Conservation (phyloP, 2,888 invertebrate species). For the Graphium colonna region DNA sequence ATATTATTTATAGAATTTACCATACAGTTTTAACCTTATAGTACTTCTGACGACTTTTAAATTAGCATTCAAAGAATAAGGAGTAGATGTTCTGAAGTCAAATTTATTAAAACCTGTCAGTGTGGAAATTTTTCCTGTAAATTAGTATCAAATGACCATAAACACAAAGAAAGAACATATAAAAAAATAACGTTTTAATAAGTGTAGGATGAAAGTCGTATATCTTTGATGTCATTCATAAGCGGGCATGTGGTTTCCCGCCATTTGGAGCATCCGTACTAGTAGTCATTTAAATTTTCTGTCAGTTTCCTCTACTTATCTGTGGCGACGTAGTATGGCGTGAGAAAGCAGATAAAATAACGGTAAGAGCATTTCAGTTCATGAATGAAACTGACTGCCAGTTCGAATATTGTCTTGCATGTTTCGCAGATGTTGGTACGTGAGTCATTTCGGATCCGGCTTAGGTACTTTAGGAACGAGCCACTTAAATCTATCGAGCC, state of each 20-base stretch:
- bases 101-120: too few species aligned
- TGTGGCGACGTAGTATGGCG: constrained; percentile 27
- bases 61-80: too few species aligned
- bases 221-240: too few species aligned
- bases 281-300: background rate
- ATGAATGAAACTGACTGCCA: constrained; percentile 47
- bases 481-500: constrained; percentile 8
- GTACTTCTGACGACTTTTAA: too few species aligned
- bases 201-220: too few species aligned
- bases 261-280: background rate
- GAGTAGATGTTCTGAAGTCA: too few species aligned
- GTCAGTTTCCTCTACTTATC: constrained; percentile 5
- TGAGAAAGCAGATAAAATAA: constrained; percentile 49
- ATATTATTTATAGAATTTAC: too few species aligned
- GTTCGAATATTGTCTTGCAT: constrained; percentile 37
- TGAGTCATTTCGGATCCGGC: constrained; percentile 31
- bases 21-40: too few species aligned
- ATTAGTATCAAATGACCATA: too few species aligned
- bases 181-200: too few species aligned
- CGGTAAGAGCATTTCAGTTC: constrained; percentile 45
- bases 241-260: background rate
- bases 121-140: too few species aligned
- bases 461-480: constrained; percentile 11
- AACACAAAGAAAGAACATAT: too few species aligned
- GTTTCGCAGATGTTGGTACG: constrained; percentile 44